These are phyloP conservation scores for Ctenopoma kingsleyae DNA, from an alignment of 2,797 vertebrate species.

Conservation along the genomic window DNA sequence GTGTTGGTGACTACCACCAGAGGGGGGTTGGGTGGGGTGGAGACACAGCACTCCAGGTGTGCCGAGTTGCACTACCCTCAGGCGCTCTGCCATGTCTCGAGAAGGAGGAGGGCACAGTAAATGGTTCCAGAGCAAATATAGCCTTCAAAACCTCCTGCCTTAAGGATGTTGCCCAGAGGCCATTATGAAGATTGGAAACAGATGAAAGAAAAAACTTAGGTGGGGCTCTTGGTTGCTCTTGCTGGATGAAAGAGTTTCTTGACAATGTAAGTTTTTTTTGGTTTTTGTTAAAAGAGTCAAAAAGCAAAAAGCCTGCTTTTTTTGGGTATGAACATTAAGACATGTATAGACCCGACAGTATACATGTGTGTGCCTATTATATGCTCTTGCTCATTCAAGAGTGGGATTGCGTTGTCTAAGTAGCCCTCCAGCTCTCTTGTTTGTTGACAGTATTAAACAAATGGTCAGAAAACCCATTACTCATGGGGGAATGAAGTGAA, in stretches of 20 bases:
- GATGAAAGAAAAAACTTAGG: slow-evolving; percentile 74
- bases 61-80: slow-evolving; percentile 52
- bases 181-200: slow-evolving; percentile 74
- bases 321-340: slow-evolving; percentile 21
- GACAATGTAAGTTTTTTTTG: slow-evolving; percentile 1
- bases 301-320: slow-evolving; percentile 20
- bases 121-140: slow-evolving; percentile 80
- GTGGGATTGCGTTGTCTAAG: slow-evolving; percentile 55
- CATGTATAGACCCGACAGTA: slow-evolving; percentile 49
- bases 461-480: slow-evolving; percentile 77
- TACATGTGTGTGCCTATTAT: slow-evolving; percentile 48
- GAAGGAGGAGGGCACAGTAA: slow-evolving; percentile 66
- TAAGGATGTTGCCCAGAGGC: slow-evolving; percentile 64
- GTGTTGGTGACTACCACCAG: slow-evolving; percentile 59
- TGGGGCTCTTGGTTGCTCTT: slow-evolving; percentile 52
- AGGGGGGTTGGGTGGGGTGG: slow-evolving; percentile 62
- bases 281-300: slow-evolving; percentile 20
- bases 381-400: slow-evolving; percentile 51
- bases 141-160: slow-evolving; percentile 73
- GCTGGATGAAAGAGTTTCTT: slow-evolving; percentile 56
- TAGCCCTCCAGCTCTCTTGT: slow-evolving; percentile 71
- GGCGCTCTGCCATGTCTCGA: slow-evolving; percentile 62
- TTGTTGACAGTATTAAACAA: slow-evolving; percentile 81
- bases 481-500: slow-evolving; percentile 59
- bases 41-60: slow-evolving; percentile 74